Percentiles rank a stretch among this genome's conserved stretches.
These are phyloP conservation scores for Pangasianodon hypophthalmus DNA, from an alignment of 2,113 vertebrate genomes.

Conservation along the genomic window DNA sequence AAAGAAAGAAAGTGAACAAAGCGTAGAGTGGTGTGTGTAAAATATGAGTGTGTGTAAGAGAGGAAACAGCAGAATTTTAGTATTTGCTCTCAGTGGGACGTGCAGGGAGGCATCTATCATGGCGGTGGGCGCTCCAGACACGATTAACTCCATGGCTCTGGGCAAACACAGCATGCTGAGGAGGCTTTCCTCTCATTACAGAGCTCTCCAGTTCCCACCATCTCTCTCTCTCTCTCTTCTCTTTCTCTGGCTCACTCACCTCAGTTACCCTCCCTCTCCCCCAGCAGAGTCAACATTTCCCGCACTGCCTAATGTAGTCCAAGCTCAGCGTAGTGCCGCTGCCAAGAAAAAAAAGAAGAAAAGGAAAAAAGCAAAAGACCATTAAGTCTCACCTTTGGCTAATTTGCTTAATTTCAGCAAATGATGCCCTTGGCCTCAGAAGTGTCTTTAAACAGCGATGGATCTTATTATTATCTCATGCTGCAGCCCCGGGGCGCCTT, in stretches of 20 bases:
- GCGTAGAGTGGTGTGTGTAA: neutral
- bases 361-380: conserved; percentile 34
- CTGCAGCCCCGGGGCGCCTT: conserved; percentile 32
- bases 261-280: conserved; percentile 19
- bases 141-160: conserved; percentile 53
- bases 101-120: conserved; percentile 35
- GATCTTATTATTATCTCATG: conserved; percentile 52
- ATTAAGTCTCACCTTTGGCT: conserved; percentile 60
- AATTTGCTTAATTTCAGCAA: conserved; percentile 60
- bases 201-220: conserved; percentile 37
- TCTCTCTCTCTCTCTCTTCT: conserved; percentile 14
- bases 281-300: conserved; percentile 38
- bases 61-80: conserved; percentile 40
- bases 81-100: conserved; percentile 43
- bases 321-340: conserved; percentile 37
- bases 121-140: conserved; percentile 43
- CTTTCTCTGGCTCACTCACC: conserved; percentile 15
- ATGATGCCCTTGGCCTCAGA: conserved; percentile 57
- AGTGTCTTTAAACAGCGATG: conserved; percentile 55
- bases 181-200: conserved; percentile 50
- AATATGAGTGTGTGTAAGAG: conserved; percentile 3
- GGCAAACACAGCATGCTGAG: conserved; percentile 53
- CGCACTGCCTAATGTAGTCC: conserved; percentile 46
- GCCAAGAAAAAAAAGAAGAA: conserved; percentile 11
- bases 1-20: conserved; percentile 23